Base-by-base conservation (phyloP, 2,888 invertebrate species). In the Linyphia triangularis region DNA sequence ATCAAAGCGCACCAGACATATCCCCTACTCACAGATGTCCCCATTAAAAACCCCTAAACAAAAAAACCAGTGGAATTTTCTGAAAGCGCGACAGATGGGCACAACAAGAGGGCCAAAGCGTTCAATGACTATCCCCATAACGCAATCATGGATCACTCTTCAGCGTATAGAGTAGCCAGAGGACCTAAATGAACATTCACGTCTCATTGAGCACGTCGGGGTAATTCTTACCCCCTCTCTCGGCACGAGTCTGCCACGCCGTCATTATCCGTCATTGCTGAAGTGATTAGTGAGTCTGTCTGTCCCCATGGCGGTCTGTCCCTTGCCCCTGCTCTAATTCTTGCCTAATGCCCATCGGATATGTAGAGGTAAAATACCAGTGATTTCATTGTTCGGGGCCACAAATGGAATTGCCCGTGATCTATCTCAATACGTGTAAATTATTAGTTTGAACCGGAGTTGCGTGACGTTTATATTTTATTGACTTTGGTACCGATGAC, bases 261-360 rank as follows among this genome's bases (percentile, higher is more conserved):
- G 79, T 79, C 79, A 79, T 79, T 86, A 86, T 63, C 70, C 79
- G 85, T 86, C 85, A 86, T 43, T 65, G 37, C 72, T 5, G 72
- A 79, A 86, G 43, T 86, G 72, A 86, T 86, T 86, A 79, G 72
- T 30, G 13, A 5, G 51, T 51, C 51, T 40, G 40, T 5, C 16
- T 63, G 26, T 19, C 22, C 22, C 70, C 9, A 26, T n/a, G 33
- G 72, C 37, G 22, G 22, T n/a, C 13, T 10, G 40, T 30, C 5
- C 5, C 33, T n/a, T 2, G 1, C 28, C 30, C 67, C 51, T 19
- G 37, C 63, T 33, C 61, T 77, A 40, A 63, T 63, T 63, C 63
- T 26, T 9, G 37, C 4, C 65, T 51, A 40, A 78, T 78, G 65
- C 37, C n/a, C 30, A 28, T 40, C 28, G 28, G 19, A 5, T 51